A percentile compares a stretch with the other conserved stretches of the same genome.
phyloP scores from a whole-genome alignment of 2,888 invertebrate genomes.

The Lepidochrysops patricia region DNA sequence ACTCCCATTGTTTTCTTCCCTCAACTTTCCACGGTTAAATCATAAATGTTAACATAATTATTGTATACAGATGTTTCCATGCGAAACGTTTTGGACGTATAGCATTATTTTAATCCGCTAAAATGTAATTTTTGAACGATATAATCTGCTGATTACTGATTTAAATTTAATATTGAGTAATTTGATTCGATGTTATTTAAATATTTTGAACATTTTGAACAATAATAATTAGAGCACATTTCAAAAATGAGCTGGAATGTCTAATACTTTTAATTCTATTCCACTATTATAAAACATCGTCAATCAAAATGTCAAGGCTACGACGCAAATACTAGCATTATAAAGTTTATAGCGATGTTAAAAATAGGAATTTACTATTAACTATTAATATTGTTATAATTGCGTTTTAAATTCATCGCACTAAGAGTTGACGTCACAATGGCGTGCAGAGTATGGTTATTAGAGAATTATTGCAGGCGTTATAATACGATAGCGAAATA shows the following conservation, averaged over 20 bases:
- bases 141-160: neutral
- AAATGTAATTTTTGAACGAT: neutral
- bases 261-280: neutral
- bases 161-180: too few relatives aligned
- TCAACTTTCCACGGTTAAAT: neutral
- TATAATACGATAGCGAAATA: neutral
- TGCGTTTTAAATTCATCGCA: neutral
- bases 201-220: too few relatives aligned
- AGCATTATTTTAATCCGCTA: neutral
- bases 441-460: neutral
- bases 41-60: neutral
- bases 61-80: neutral
- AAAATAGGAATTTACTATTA: neutral
- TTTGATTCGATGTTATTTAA: too few relatives aligned
- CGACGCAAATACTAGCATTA: neutral
- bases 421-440: neutral
- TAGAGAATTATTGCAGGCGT: neutral
- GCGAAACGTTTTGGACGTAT: neutral
- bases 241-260: neutral
- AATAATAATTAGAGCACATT: too few relatives aligned
- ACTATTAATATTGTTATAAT: neutral
- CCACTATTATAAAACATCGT: neutral
- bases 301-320: neutral
- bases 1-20: neutral
- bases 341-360: neutral